Conservation (phyloP, 2,888 invertebrate genomes). For the Laspeyria flexula region DNA sequence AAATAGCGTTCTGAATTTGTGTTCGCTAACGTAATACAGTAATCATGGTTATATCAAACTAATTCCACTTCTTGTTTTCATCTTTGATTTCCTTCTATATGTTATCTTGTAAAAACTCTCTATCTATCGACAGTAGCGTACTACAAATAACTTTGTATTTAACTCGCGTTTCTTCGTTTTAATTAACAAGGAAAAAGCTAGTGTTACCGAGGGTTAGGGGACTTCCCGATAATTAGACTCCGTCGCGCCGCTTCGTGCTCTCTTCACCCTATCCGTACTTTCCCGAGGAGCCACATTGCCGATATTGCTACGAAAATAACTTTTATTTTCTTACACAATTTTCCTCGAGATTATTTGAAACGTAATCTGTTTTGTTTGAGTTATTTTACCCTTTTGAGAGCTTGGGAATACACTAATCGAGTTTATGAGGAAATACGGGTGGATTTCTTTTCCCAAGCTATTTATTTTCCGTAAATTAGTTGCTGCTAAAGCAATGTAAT, state of each 20-base stretch:
- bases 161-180: conserved; percentile 21
- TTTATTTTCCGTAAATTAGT: no score
- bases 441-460: no score
- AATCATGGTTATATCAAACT: no score
- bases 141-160: conserved; percentile 15
- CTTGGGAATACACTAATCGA: no score
- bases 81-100: no score
- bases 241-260: no score
- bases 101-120: background rate
- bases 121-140: background rate
- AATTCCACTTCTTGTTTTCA: no score
- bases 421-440: background rate
- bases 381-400: no score
- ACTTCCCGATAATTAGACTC: conserved; percentile 16
- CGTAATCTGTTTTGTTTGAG: background rate
- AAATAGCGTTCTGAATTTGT: no score
- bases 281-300: background rate
- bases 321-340: background rate
- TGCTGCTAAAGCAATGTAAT: no score
- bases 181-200: conserved; percentile 31
- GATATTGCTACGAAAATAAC: background rate
- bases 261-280: background rate
- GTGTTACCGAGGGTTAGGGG: conserved; percentile 1
- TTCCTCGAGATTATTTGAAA: background rate
- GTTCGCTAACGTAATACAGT: no score